Evolutionary conservation across 2,113 vertebrate genomes (phyloP).

Genomic region (Oenanthe melanoleuca): DNA sequence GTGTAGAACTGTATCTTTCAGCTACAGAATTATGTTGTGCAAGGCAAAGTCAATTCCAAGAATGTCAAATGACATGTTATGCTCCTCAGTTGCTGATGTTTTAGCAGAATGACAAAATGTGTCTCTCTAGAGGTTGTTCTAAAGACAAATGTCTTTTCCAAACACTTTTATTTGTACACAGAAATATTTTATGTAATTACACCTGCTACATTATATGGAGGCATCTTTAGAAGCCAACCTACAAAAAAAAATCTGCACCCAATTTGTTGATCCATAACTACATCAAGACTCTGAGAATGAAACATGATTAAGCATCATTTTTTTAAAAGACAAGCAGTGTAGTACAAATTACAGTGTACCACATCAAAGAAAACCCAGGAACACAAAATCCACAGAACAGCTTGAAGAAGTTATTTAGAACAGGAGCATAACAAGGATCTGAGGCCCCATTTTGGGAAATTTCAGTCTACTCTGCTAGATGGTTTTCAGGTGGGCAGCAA

Average conservation of each 20-base stretch:
- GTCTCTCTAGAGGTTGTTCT: not conserved
- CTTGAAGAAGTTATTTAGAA: conserved; percentile 27
- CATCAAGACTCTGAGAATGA: not conserved
- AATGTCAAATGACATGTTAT: not conserved
- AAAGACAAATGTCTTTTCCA: not conserved
- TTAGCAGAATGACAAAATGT: not conserved
- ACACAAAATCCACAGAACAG: not conserved
- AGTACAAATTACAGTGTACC: conserved; percentile 45
- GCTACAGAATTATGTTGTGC: not conserved
- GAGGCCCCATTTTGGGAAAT: not conserved
- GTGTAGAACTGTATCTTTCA: not conserved
- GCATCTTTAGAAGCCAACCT: not conserved
- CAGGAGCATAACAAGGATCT: not conserved
- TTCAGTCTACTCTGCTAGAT: not conserved
- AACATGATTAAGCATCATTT: not conserved
- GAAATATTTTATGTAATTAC: not conserved
- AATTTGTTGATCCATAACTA: conserved; percentile 20
- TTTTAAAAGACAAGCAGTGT: not conserved
- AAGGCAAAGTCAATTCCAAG: not conserved
- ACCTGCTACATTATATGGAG: not conserved
- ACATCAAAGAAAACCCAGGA: conserved; percentile 45
- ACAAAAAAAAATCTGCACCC: not conserved
- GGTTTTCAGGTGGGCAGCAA: not conserved
- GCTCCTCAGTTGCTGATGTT: not conserved
- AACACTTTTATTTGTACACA: not conserved